Base-by-base conservation (phyloP, 2,888 invertebrate species). In the Timema cristinae region DNA sequence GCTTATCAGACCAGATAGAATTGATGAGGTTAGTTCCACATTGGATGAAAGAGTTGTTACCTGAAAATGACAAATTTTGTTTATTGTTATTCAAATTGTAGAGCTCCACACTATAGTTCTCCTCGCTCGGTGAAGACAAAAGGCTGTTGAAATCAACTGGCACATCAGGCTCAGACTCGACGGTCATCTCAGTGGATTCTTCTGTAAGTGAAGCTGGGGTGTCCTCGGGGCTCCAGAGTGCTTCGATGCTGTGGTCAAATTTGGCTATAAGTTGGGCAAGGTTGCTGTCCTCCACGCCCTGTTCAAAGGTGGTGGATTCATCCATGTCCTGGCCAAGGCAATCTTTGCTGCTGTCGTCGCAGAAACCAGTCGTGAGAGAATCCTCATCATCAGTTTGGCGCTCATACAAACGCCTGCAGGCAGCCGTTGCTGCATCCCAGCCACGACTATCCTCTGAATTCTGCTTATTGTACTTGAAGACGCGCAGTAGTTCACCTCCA, bases 211-310 rank as follows among this genome's bases (percentile, higher is more conserved):
- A 16, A 56, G 68, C 48, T 16, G 63, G 59, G 11, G 72, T 67
- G 32, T 76, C 75, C 52, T 77, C 76, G 49, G 80, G 81, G 75
- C 84, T 86, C 90, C 90, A 90, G 73, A 90, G 82, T 56, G 90
- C 89, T 80, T 90, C 89, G 75, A 90, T 85, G 79, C 86, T 88
- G 76, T 87, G 85, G 79, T 90, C 87, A 80, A 90, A 90, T 81
- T 90, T 90, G 8, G 90, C 89, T 79, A 88, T 86, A 77, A 89
- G 85, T 77, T 86, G 85, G 6, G 87, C 88, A 77, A 88, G 72
- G 59, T 71, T 85, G 71, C 85, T 81, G 78, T 87, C 84, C 76
- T 84, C 83, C 77, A 87, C 66, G 16, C 11, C 11, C 79, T 78
- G 59, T 79, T 79, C 71, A 80, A 80, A 74, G 79, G 81, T 56